phyloP scores from a whole-genome alignment of 2,888 invertebrate genomes.

The Portevinia maculata region DNA sequence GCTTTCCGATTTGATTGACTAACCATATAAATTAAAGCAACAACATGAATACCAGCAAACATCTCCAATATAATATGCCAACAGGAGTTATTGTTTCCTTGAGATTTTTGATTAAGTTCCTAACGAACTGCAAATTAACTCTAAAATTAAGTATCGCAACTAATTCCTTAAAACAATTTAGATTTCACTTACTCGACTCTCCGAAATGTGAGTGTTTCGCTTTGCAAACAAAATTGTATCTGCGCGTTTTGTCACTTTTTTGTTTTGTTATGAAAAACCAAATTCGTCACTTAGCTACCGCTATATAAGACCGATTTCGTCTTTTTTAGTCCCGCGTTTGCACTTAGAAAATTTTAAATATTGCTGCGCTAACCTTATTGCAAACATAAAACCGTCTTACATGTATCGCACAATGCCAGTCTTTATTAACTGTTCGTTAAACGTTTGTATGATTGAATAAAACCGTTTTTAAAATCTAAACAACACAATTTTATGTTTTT shows the following conservation, averaged over 20 bases:
- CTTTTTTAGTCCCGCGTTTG: slow-evolving; percentile 69
- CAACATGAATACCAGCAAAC: too few relatives aligned
- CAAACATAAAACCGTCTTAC: slow-evolving; percentile 63
- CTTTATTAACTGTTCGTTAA: slow-evolving; percentile 30
- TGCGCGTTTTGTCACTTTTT: slow-evolving; percentile 31
- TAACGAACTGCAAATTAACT: too few relatives aligned
- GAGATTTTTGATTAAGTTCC: too few relatives aligned
- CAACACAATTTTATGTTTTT: slow-evolving; percentile 15
- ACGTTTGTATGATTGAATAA: background rate
- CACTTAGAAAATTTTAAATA: slow-evolving; percentile 55
- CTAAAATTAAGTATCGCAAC: slow-evolving; percentile 17
- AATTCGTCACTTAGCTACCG: slow-evolving; percentile 25
- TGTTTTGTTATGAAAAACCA: background rate
- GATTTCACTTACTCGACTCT: slow-evolving; percentile 20
- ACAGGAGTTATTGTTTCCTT: too few relatives aligned
- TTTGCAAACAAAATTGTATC: background rate
- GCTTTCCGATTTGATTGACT: too few relatives aligned
- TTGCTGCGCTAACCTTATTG: slow-evolving; percentile 47
- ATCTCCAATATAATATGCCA: too few relatives aligned
- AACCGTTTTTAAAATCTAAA: slow-evolving; percentile 18
- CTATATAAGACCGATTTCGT: slow-evolving; percentile 59
- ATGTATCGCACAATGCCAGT: slow-evolving; percentile 26
- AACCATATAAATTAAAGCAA: too few relatives aligned
- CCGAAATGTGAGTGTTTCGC: background rate
- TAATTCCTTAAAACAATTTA: background rate